Evolutionary conservation across 2,888 invertebrate genomes (phyloP).

Genomic region (Catocala nupta): DNA sequence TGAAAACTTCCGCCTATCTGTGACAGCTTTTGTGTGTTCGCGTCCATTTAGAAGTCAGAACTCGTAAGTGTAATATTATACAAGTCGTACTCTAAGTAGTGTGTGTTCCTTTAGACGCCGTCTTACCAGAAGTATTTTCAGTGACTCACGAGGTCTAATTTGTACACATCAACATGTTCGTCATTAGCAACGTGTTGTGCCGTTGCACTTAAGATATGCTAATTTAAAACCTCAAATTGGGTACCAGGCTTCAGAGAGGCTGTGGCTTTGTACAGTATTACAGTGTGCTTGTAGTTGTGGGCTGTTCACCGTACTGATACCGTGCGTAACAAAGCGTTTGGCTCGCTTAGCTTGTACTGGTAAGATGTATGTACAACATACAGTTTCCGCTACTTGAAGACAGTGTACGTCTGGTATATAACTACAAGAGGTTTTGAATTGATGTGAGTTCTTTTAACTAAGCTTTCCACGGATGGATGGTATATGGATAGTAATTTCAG

Average conservation of each 20-base stretch:
- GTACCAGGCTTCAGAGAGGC: slow-evolving; percentile 54
- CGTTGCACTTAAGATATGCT: slow-evolving; percentile 66
- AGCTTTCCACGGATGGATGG: no score
- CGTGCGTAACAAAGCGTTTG: slow-evolving; percentile 47
- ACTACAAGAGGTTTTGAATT: no score
- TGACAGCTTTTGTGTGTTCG: not conserved
- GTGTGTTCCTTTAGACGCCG: no score
- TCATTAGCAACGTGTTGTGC: slow-evolving; percentile 61
- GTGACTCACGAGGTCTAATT: slow-evolving; percentile 30
- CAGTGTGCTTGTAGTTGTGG: slow-evolving; percentile 50
- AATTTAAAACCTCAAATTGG: slow-evolving; percentile 70
- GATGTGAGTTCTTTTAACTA: no score
- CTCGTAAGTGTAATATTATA: no score
- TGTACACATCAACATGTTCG: slow-evolving; percentile 40
- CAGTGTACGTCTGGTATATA: not conserved
- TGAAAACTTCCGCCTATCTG: slow-evolving; percentile 29
- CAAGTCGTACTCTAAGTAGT: not conserved
- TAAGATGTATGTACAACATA: not conserved
- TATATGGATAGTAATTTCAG: no score
- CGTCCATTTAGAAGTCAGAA: no score
- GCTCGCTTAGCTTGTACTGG: slow-evolving; percentile 16
- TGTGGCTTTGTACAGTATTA: slow-evolving; percentile 56
- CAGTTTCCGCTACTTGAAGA: no score
- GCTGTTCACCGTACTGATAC: slow-evolving; percentile 48
- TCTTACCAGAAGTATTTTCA: not conserved